Evolutionary conservation across 2,113 vertebrate species (phyloP), one percentile per base, ranked within the genome.

Genomic region (Centrocercus urophasianus): DNA sequence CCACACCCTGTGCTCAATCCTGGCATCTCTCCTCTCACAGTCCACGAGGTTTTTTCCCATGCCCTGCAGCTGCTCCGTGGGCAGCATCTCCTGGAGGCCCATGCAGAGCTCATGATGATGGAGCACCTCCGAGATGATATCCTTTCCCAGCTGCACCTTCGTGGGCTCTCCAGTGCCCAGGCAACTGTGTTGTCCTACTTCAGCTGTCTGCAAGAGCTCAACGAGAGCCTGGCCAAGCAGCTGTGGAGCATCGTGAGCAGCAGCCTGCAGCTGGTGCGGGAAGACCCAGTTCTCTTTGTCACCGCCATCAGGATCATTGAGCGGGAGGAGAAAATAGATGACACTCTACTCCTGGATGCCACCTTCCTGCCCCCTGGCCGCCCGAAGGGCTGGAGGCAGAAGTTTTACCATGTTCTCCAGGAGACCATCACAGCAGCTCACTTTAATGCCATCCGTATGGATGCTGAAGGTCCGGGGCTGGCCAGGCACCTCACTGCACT

Each of bases 231-330:
- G 82, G 98, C 98, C 64, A 98, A 96, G 95, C 98, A 98, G 96
- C 97, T 98, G 80, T 99, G 98, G 99, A 97, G 97, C 6, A 98
- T 98, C 1, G 98, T 98, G 95, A 98, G 97, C 90, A 94, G 97
- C 40, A 96, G 98, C 90, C 93, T 98, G 89, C 89, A 67, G 43
- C 96, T 99, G 95, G 98, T 98, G 22, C 97, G 93, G 0, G 98
- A 99, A 71, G 98, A 99, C 94, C 99, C 99, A 2, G 97, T 98
- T 5, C 97, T 98, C 4, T 98, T 99, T 8, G 99, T 99, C 40
- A 99, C 99, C 0, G 98, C 99, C 1, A 95, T 99, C 70, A 98
- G 99, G 61, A 99, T 99, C 59, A 98, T 99, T 0, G 99, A 99
- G 95, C 96, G 99, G 10, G 99, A 99, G 74, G 98, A 99, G 91